Evolutionary conservation across 2,888 invertebrate genomes (phyloP).

Genomic region (Ecdyonurus torrentis): DNA sequence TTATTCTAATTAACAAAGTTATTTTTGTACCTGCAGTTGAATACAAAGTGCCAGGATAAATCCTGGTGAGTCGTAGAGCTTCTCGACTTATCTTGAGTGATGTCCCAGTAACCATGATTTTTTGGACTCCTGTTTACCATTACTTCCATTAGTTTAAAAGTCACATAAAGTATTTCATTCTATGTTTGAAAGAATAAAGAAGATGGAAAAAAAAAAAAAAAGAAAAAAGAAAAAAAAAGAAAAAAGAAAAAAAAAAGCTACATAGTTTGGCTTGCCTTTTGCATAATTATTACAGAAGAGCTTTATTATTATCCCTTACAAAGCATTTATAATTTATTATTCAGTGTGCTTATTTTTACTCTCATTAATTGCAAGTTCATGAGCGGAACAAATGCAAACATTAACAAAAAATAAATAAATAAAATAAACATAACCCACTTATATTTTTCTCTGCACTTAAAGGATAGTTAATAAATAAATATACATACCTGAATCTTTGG

Average conservation of each 20-base stretch:
- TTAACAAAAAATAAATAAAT: constrained; percentile 6
- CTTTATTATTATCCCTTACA: too few relatives aligned
- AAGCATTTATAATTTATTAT: too few relatives aligned
- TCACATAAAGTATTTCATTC: too few relatives aligned
- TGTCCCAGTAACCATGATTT: constrained; percentile 85
- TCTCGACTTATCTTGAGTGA: constrained; percentile 81
- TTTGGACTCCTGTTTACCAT: constrained; percentile 85
- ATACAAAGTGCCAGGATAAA: constrained; percentile 79
- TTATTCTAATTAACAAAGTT: too few relatives aligned
- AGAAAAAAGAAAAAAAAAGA: too few relatives aligned
- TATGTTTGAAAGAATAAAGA: too few relatives aligned
- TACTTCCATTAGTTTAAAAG: too few relatives aligned
- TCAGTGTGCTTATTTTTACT: too few relatives aligned
- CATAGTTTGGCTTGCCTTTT: too few relatives aligned
- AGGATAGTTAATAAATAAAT: background rate
- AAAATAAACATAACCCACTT: constrained; percentile 6
- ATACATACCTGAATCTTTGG: constrained; percentile 69
- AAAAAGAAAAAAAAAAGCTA: too few relatives aligned
- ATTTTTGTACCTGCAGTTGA: constrained; percentile 62
- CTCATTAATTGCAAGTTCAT: constrained; percentile 9
- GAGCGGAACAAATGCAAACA: constrained; percentile 8
- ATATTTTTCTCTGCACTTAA: constrained; percentile 1
- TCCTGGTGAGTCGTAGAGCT: constrained; percentile 69
- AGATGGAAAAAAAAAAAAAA: too few relatives aligned
- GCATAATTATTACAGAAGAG: too few relatives aligned